Percentiles rank a stretch among this genome's conserved stretches.
Evolutionary conservation across 2,113 vertebrate genomes (phyloP).

Genomic region (Chlamydotis undulata): DNA sequence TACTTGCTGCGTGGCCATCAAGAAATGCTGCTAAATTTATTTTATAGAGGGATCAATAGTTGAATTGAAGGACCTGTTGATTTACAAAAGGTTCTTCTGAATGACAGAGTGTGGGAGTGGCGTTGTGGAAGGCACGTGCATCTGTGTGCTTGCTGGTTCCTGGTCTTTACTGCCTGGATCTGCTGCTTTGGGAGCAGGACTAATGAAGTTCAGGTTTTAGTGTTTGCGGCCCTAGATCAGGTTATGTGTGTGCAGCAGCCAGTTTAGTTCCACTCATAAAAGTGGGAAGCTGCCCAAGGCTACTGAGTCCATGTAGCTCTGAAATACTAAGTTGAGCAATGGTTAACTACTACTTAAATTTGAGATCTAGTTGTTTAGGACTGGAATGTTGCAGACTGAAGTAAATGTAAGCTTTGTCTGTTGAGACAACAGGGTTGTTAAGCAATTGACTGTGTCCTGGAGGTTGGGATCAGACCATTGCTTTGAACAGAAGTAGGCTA

Average conservation of each 20-base stretch:
- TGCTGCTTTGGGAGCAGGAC: background rate
- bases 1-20: background rate
- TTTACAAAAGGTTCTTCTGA: background rate
- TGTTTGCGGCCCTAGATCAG: background rate
- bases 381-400: constrained; percentile 4
- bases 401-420: constrained; percentile 30
- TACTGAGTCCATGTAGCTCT: background rate
- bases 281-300: background rate
- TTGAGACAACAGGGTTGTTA: constrained; percentile 21
- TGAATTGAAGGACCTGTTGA: background rate
- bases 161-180: background rate
- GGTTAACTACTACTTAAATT: constrained; percentile 14
- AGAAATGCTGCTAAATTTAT: background rate
- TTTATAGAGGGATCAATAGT: background rate
- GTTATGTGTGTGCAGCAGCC: background rate
- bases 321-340: background rate
- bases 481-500: background rate
- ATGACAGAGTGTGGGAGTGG: background rate
- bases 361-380: background rate
- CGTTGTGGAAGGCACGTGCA: rapidly evolving
- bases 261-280: background rate
- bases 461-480: background rate
- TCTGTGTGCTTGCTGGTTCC: background rate
- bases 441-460: background rate
- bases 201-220: constrained; percentile 1